Base-by-base conservation (phyloP, 2,888 invertebrate genomes). In the Homarus gammarus region DNA sequence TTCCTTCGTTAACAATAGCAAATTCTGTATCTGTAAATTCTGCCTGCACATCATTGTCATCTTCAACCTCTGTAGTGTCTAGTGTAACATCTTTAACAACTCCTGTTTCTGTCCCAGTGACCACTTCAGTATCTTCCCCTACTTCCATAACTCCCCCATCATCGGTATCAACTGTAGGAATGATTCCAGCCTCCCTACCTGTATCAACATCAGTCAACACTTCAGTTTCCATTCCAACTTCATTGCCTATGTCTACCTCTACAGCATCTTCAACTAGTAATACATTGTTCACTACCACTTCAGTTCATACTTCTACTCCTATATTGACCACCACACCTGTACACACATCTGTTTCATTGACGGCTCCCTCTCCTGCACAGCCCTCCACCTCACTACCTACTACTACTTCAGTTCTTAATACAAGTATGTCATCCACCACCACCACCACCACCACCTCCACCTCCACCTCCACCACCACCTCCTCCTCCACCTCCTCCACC, bases 1-100 rank as follows among this genome's bases (percentile, higher is more conserved):
- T 82, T 82, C n/a, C 82, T 70, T 70, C 68, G n/a, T 18, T 64
- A 79, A 31, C 73, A 27, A 33, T 72, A 56, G 18, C 73, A 18
- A 84, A 6, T 27, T 15, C 84, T 18, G 22, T n/a, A 22, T 10
- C 72, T 56, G 49, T 56, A 22, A 49, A 75, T 44, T 49, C 75
- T 75, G 27, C 44, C 22, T 38, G 40, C n/a, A 40, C 64, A 61
- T 12, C 84, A 6, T 15, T 40, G 2, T 40, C 40, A 40, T 31
- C 51, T 38, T 31, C 77, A 75, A 40, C 31, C n/a, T 61, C 73
- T 84, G n/a, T 8, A 64, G 64, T 64, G 10, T 31, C 31, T 64
- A 44, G 40, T 77, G 64, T 31, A 64, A 31, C 44, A 31, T 33
- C 49, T n/a, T 18, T 70, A 49, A 70, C 82, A 68, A 70, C 70